Base-by-base conservation (phyloP, 2,888 invertebrate species). In the Tortrix viridana region DNA sequence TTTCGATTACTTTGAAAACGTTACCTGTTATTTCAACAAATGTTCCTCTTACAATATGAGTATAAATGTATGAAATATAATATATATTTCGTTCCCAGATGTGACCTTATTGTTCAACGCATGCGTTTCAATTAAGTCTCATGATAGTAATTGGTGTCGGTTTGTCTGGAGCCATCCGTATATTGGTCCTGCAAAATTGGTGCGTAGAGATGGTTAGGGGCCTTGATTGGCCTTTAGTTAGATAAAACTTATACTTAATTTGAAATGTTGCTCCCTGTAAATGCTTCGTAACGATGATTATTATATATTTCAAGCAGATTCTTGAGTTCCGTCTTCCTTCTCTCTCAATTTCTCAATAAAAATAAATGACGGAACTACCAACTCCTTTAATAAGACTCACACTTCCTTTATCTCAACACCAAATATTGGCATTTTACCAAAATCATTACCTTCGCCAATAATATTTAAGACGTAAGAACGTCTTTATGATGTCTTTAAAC, bases 51-150 rank as follows among this genome's bases (percentile, higher is more conserved):
- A 16, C 0, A 49, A 26, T 9, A 32, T 7, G 16, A 49, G 14
- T 50, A 50, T 7, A 37, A 19, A 5, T 37, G 26, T 50, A 56
- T 56, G 44, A 47, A 50, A 61, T 55, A 56, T 32, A 49, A 50
- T 56, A 50, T 44, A 50, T 54, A 62, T 55, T 62, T 59, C 57
- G 48, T 54, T 53, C 70, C 62, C 70, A 65, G 70, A 66, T 69
- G 71, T 71, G 76, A 72, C 73, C 72, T 73, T 75, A 77, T 79
- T 65, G 50, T 47, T 37, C 47, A 70, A 69, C 76, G 82, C 82
- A 80, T 86, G 87, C 86, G 80, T 85, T 87, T 89, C 89, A 89
- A 89, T 90, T 89, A 86, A 86, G 79, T 77, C 73, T 82, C 80
- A 85, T 88, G 79, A 85, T 72, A 71, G 80, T 86, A 88, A 89